These are phyloP conservation scores for Oriolus oriolus DNA, from an alignment of 2,113 vertebrate species.

Conservation along the genomic window DNA sequence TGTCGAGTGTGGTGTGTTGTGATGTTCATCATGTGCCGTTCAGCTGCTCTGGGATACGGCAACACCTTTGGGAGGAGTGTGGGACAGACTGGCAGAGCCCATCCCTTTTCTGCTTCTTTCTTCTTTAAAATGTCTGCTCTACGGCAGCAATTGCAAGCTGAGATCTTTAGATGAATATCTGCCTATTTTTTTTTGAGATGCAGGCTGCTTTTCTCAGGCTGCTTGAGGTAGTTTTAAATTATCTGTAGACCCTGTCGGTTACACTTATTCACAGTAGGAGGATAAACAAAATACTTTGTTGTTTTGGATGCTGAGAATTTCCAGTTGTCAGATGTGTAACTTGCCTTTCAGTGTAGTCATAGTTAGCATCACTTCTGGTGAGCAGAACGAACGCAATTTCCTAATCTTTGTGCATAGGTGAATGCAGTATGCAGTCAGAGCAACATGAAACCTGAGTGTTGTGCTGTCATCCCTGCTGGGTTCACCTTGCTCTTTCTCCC, in stretches of 20 bases:
- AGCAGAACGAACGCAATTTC: not conserved
- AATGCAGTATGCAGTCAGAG: not conserved
- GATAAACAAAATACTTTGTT: not conserved
- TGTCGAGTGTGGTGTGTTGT: not conserved
- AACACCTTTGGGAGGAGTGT: not conserved
- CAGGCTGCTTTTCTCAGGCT: not conserved
- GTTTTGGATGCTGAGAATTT: not conserved
- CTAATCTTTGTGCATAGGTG: not conserved
- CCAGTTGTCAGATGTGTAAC: fast-evolving
- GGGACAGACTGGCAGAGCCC: not conserved
- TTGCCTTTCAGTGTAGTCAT: not conserved
- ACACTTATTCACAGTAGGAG: not conserved
- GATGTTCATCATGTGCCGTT: not conserved
- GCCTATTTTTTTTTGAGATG: not conserved
- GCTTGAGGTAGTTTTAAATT: not conserved
- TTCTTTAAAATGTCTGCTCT: not conserved
- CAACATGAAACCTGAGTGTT: not conserved
- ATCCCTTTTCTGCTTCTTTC: not conserved
- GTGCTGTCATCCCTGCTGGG: not conserved
- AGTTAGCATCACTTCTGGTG: not conserved
- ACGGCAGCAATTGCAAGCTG: not conserved
- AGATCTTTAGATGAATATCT: not conserved
- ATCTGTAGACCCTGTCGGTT: fast-evolving
- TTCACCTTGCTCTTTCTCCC: not conserved
- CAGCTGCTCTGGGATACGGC: not conserved